Conservation (phyloP, 2,113 vertebrate genomes). For the Orientallactaga bullata region DNA sequence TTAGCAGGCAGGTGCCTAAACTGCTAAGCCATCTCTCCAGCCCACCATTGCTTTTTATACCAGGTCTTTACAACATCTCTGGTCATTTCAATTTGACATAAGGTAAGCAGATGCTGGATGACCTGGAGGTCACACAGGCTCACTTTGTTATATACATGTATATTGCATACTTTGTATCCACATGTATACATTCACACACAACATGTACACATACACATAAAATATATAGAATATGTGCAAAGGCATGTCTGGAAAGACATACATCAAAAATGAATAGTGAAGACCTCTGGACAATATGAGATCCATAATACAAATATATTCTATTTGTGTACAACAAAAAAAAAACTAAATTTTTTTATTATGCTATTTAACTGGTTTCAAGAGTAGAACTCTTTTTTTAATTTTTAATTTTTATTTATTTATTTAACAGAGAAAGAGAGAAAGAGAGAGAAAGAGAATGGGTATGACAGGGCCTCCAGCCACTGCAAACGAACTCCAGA, state of each 20-base stretch:
- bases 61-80: neutral
- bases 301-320: neutral
- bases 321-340: neutral
- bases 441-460: too few relatives aligned
- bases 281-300: neutral
- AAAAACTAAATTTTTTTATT: neutral
- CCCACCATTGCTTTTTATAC: neutral
- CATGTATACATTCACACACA: neutral
- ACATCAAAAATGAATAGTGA: conserved; percentile 38
- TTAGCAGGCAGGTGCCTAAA: too few relatives aligned
- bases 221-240: neutral
- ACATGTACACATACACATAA: too few relatives aligned
- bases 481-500: too few relatives aligned
- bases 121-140: neutral
- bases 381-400: too few relatives aligned
- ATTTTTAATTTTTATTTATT: too few relatives aligned
- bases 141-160: neutral
- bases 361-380: too few relatives aligned
- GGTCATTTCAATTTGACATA: neutral
- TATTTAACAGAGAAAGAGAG: too few relatives aligned
- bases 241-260: conserved; percentile 8
- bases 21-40: too few relatives aligned
- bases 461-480: too few relatives aligned
- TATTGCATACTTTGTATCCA: neutral
- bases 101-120: neutral